Conservation (phyloP, 2,888 invertebrate species). For the Calameuta filiformis region DNA sequence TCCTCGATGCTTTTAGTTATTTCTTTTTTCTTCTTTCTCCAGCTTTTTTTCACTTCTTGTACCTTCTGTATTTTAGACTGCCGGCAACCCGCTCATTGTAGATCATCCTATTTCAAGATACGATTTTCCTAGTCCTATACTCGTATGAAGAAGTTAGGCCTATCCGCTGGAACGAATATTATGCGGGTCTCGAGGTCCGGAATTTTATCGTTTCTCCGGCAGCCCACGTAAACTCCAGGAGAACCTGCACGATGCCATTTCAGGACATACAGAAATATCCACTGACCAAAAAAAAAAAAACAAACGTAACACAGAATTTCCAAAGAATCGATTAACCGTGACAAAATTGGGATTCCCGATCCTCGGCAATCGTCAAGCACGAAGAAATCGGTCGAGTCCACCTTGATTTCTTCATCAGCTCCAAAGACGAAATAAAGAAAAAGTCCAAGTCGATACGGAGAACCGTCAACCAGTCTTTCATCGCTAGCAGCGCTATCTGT, state of each 20-base stretch:
- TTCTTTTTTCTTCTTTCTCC: not conserved
- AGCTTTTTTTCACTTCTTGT: not conserved
- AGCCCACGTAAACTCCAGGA: not conserved
- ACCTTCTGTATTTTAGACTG: not conserved
- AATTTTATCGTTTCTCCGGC: not conserved
- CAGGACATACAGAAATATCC: not conserved
- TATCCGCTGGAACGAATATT: not conserved
- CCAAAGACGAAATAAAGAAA: constrained; percentile 20
- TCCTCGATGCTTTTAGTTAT: not conserved
- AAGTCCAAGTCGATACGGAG: constrained; percentile 4
- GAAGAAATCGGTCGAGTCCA: constrained; percentile 13
- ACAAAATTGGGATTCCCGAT: not conserved
- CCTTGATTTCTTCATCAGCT: constrained; percentile 32
- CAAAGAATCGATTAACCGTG: not conserved
- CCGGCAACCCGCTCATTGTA: not conserved
- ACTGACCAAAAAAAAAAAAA: not conserved
- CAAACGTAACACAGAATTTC: not conserved
- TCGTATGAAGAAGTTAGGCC: not conserved
- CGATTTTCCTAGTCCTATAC: not conserved
- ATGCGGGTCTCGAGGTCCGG: not conserved
- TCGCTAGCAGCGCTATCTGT: not conserved
- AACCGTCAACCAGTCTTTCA: not conserved
- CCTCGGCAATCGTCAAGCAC: not conserved
- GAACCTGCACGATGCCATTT: not conserved
- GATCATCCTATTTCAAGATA: constrained; percentile 1